Percentiles rank a stretch among this genome's conserved stretches.
These are phyloP conservation scores for Crematogaster levior DNA, from an alignment of 2,888 invertebrate genomes.

Conservation along the genomic window DNA sequence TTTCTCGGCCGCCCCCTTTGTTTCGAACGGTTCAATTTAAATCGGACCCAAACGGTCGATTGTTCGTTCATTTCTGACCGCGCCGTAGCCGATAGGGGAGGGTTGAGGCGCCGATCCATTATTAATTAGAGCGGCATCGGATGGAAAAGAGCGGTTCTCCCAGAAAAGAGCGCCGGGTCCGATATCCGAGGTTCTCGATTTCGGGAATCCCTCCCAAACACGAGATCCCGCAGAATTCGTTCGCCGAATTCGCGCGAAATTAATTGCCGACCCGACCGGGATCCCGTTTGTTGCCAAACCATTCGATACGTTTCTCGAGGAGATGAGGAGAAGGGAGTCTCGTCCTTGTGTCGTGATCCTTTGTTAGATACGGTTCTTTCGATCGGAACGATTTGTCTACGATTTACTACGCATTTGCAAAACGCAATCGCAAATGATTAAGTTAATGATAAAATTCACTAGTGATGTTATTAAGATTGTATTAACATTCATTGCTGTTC, in stretches of 20 bases:
- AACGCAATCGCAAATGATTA: not conserved
- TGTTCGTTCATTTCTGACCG: constrained; percentile 48
- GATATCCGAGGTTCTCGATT: constrained; percentile 78
- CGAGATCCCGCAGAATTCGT: constrained; percentile 66
- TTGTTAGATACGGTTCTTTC: constrained; percentile 48
- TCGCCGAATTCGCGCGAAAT: constrained; percentile 78
- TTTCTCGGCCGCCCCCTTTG: constrained; percentile 77
- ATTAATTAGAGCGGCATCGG: constrained; percentile 83
- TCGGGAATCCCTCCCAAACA: constrained; percentile 78
- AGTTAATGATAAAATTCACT: not conserved
- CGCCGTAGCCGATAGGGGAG: constrained; percentile 38
- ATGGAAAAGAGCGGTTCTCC: constrained; percentile 77
- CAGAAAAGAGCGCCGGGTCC: constrained; percentile 74
- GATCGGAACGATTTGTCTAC: constrained; percentile 40
- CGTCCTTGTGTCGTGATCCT: constrained; percentile 51
- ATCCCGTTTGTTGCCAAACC: constrained; percentile 66
- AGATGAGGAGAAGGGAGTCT: not conserved
- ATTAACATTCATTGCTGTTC: not conserved
- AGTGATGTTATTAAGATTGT: not conserved
- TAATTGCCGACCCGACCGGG: constrained; percentile 78
- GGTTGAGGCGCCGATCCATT: constrained; percentile 83
- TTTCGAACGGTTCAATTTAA: constrained; percentile 85
- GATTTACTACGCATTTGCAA: not conserved
- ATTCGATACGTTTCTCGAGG: constrained; percentile 66
- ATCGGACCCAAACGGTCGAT: constrained; percentile 72